These are phyloP conservation scores for Noctua fimbriata DNA, from an alignment of 2,888 invertebrate genomes.

Conservation along the genomic window DNA sequence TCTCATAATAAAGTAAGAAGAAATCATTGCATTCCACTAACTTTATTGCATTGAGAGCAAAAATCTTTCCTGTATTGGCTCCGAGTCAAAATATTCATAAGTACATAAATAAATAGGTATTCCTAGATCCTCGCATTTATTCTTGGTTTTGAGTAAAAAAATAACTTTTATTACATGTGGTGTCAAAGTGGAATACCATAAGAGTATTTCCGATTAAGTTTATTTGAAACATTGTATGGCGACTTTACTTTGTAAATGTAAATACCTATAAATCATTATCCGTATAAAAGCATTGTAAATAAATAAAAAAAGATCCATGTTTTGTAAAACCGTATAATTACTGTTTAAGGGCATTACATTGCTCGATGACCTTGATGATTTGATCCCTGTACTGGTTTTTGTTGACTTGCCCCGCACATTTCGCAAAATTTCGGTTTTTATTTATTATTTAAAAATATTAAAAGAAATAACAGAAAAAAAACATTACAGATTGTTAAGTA, in stretches of 20 bases:
- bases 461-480: too few relatives aligned
- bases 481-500: too few relatives aligned
- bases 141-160: constrained; percentile 8
- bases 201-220: constrained; percentile 16
- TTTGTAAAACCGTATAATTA: constrained; percentile 17
- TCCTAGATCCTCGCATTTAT: constrained; percentile 54
- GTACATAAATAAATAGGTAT: constrained; percentile 34
- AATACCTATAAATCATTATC: constrained; percentile 51
- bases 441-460: too few relatives aligned
- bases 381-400: too few relatives aligned
- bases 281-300: constrained; percentile 46
- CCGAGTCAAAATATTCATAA: constrained; percentile 41
- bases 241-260: constrained; percentile 36
- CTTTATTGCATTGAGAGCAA: constrained; percentile 43
- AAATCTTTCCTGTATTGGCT: constrained; percentile 31
- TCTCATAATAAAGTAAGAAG: constrained; percentile 18
- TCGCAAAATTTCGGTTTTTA: too few relatives aligned
- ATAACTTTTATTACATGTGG: constrained; percentile 4
- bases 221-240: constrained; percentile 21
- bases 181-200: constrained; percentile 27
- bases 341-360: too few relatives aligned
- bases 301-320: constrained; percentile 12
- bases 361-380: too few relatives aligned
- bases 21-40: constrained; percentile 60
- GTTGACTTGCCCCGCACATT: too few relatives aligned